Evolutionary conservation across 2,888 invertebrate genomes (phyloP).

Genomic region (Campoplex nolae): DNA sequence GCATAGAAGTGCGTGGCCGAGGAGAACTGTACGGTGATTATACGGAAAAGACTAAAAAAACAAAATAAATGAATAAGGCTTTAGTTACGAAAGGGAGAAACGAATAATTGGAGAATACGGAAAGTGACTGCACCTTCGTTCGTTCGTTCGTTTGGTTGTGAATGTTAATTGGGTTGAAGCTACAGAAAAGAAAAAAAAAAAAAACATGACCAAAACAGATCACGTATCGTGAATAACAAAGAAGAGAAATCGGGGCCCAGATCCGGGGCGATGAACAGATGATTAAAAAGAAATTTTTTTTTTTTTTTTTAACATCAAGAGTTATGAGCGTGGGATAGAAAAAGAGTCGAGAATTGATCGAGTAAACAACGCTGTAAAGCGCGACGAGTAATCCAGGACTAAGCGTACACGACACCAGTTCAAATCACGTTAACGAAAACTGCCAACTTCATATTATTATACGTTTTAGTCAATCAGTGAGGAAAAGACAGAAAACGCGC

Average conservation of each 20-base stretch:
- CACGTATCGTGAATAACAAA: neutral
- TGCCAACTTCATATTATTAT: slow-evolving; percentile 82
- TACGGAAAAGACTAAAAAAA: neutral
- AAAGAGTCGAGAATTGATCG: neutral
- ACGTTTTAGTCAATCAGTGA: slow-evolving; percentile 80
- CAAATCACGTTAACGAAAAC: slow-evolving; percentile 81
- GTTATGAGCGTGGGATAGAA: neutral
- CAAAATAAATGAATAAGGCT: neutral
- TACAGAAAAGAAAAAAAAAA: slow-evolving; percentile 34
- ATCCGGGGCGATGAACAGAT: neutral
- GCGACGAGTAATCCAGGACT: slow-evolving; percentile 63
- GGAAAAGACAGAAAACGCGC: slow-evolving; percentile 19
- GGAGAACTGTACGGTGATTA: neutral
- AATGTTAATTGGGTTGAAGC: slow-evolving; percentile 67
- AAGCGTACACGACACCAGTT: slow-evolving; percentile 74
- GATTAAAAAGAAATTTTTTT: neutral
- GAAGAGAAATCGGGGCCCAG: neutral
- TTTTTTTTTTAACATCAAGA: neutral
- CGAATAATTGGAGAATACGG: slow-evolving; percentile 52
- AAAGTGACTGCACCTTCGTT: slow-evolving; percentile 71
- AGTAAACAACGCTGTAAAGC: slow-evolving; percentile 25
- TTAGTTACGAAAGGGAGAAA: neutral
- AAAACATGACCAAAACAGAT: neutral
- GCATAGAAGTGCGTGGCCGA: slow-evolving; percentile 62
- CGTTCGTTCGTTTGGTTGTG: slow-evolving; percentile 73